phyloP scores from a whole-genome alignment of 2,797 vertebrate genomes.

The Halcyon badia region DNA sequence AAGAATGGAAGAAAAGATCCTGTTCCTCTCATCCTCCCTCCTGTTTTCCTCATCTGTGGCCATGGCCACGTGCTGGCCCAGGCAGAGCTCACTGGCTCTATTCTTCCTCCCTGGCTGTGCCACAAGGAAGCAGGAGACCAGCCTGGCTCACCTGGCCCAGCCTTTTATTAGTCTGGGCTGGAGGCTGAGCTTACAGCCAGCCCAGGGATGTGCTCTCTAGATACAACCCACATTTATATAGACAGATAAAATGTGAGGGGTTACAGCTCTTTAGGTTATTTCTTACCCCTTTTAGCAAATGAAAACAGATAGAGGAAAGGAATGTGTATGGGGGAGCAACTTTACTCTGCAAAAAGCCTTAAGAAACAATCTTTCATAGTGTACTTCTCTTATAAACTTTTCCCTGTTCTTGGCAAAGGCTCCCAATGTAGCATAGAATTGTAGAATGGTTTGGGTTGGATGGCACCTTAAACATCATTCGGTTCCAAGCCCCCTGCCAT shows the following conservation, averaged over 20 bases:
- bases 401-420: neutral
- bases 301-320: neutral
- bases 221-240: neutral
- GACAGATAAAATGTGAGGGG: neutral
- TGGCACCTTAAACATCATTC: no score
- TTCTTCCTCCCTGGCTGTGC: neutral
- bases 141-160: neutral
- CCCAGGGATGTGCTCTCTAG: neutral
- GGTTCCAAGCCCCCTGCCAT: no score
- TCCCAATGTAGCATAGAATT: neutral
- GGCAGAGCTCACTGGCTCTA: neutral
- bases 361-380: neutral
- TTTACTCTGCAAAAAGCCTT: neutral
- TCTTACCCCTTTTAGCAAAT: neutral
- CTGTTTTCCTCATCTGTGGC: neutral
- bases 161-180: neutral
- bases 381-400: neutral
- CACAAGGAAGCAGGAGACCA: neutral
- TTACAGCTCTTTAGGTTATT: neutral
- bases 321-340: rapidly evolving
- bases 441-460: no score
- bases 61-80: rapidly evolving
- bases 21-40: neutral
- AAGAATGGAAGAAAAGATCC: neutral
- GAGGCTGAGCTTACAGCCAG: neutral